phyloP scores from a whole-genome alignment of 2,797 vertebrate species.

The Amazona finschi region DNA sequence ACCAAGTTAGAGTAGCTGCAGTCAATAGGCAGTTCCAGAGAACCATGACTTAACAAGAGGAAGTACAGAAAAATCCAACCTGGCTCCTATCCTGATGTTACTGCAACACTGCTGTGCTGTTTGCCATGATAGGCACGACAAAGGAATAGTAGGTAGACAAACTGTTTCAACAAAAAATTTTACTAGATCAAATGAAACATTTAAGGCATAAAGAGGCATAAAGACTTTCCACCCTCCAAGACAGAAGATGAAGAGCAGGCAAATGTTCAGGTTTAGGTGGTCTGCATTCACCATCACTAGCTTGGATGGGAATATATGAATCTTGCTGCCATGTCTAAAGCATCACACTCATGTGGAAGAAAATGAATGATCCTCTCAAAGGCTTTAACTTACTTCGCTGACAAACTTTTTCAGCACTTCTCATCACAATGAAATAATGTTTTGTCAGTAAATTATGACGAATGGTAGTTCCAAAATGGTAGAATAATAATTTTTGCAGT shows the following conservation, averaged over 20 bases:
- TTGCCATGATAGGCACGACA: not conserved
- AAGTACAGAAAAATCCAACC: not conserved
- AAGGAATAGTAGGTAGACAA: not conserved
- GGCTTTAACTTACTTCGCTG: not conserved
- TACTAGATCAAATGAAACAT: not conserved
- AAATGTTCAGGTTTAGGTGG: not conserved
- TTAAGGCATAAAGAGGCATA: not conserved
- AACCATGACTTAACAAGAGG: not conserved
- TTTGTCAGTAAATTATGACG: not conserved
- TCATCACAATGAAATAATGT: not conserved
- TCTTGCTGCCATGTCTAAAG: not conserved
- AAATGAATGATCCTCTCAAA: not conserved
- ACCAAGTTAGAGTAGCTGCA: accelerated
- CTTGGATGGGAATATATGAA: not conserved
- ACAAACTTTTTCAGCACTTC: not conserved
- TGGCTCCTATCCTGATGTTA: not conserved
- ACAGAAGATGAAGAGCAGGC: not conserved
- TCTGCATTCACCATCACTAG: not conserved
- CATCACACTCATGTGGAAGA: not conserved
- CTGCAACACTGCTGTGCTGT: not conserved
- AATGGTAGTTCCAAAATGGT: not conserved
- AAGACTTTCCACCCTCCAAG: not conserved
- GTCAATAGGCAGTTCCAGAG: not conserved
- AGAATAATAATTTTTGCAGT: not conserved
- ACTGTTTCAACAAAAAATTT: not conserved